Conservation (phyloP, 1,140 invertebrate species). For the Scaptomyza montana region DNA sequence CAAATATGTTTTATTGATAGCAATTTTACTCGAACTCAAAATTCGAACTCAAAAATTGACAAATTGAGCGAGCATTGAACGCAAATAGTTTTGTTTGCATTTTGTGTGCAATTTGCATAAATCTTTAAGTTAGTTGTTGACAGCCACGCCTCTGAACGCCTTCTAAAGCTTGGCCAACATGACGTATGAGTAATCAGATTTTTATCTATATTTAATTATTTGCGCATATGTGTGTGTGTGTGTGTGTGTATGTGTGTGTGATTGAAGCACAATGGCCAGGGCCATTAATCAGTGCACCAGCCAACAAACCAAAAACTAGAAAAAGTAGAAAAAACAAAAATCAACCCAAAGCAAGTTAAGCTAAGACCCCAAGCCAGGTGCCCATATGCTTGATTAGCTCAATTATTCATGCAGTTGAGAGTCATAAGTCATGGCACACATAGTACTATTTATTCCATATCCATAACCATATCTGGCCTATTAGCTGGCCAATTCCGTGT, state of each 20-base stretch:
- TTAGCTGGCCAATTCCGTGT: constrained; percentile 64
- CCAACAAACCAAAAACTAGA: constrained; percentile 5
- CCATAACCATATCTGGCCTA: constrained; percentile 9
- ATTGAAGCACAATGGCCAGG: constrained; percentile 73
- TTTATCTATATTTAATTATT: constrained; percentile 78
- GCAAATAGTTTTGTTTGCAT: constrained; percentile 37
- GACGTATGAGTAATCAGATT: constrained; percentile 71
- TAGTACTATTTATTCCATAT: constrained; percentile 1
- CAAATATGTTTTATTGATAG: constrained; percentile 62
- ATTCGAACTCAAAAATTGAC: constrained; percentile 34
- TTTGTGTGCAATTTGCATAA: constrained; percentile 48
- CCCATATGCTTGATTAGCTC: constrained; percentile 64
- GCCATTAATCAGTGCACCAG: constrained; percentile 71
- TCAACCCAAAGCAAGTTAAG: neutral
- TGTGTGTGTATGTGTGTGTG: constrained; percentile 35
- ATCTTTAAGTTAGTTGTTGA: constrained; percentile 35
- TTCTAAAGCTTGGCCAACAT: constrained; percentile 21
- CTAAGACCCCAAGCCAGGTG: constrained; percentile 45
- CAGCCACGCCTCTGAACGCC: constrained; percentile 37
- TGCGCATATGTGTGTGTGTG: constrained; percentile 35
- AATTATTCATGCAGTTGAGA: constrained; percentile 63
- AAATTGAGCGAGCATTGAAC: constrained; percentile 34
- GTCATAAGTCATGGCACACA: constrained; percentile 17
- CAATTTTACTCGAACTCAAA: constrained; percentile 5
- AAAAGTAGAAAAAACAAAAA: no score